Conservation (phyloP, 2,888 invertebrate species). For the Papilio elwesi region DNA sequence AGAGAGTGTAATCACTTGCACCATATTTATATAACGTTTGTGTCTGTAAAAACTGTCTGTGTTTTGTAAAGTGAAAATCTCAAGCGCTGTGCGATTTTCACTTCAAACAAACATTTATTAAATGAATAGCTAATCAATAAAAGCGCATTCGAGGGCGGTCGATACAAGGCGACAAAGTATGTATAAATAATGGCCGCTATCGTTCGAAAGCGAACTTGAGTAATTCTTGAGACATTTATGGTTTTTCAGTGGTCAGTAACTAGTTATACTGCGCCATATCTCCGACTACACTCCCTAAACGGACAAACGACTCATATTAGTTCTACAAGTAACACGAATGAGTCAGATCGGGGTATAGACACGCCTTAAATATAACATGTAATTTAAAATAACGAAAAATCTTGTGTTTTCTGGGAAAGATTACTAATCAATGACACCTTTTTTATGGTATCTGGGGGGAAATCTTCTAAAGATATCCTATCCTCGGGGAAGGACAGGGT, state of each 20-base stretch:
- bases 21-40: too few species aligned
- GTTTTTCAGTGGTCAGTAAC: slow-evolving; percentile 14
- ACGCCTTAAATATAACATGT: not conserved
- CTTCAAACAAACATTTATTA: slow-evolving; percentile 15
- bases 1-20: too few species aligned
- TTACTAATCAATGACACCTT: too few species aligned
- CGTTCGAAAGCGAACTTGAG: slow-evolving; percentile 22
- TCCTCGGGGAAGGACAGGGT: too few species aligned
- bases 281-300: not conserved
- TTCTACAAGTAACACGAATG: not conserved
- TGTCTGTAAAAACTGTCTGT: too few species aligned
- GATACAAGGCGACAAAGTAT: slow-evolving; percentile 18
- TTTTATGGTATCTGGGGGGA: too few species aligned
- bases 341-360: not conserved
- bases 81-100: too few species aligned
- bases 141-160: slow-evolving; percentile 11
- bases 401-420: too few species aligned
- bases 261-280: not conserved
- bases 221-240: slow-evolving; percentile 7
- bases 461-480: too few species aligned
- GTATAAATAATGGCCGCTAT: slow-evolving; percentile 20
- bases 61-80: too few species aligned
- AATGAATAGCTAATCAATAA: slow-evolving; percentile 12
- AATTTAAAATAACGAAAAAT: too few species aligned
- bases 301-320: not conserved